Conservation (phyloP, 2,797 vertebrate genomes). For the Microctenopoma stevenorrisi region DNA sequence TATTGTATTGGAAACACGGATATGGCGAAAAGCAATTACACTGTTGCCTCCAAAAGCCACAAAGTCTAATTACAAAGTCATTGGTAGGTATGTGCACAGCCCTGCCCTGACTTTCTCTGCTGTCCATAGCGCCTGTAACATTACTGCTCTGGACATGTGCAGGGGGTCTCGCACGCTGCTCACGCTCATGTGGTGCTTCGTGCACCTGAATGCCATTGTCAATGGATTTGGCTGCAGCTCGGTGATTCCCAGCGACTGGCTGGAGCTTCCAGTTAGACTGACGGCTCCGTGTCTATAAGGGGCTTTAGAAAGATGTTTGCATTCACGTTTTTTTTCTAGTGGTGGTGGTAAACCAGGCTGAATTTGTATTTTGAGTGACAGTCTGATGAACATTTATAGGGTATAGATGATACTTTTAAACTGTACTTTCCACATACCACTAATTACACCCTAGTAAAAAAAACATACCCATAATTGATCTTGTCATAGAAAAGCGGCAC, state of each 20-base stretch:
- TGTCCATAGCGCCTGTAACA: background rate
- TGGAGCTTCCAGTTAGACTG: background rate
- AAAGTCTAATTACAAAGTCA: no score
- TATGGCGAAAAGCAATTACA: no score
- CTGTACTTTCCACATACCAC: slow-evolving; percentile 53
- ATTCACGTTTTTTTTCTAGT: slow-evolving; percentile 7
- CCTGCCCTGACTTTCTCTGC: no score
- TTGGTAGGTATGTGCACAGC: no score
- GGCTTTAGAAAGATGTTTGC: slow-evolving; percentile 10
- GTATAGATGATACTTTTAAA: slow-evolving; percentile 38
- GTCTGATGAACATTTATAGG: slow-evolving; percentile 38
- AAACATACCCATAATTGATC: slow-evolving; percentile 50
- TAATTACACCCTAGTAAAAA: slow-evolving; percentile 45
- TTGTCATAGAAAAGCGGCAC: slow-evolving; percentile 40
- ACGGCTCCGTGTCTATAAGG: slow-evolving; percentile 7
- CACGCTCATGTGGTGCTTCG: background rate
- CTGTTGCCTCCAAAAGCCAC: no score
- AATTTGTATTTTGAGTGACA: slow-evolving; percentile 44
- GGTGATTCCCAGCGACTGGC: background rate
- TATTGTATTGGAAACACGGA: no score
- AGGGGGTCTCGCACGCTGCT: background rate
- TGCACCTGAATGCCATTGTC: background rate
- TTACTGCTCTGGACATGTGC: no score
- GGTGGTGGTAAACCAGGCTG: slow-evolving; percentile 31
- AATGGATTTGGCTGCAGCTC: no score